phyloP scores from a whole-genome alignment of 2,888 invertebrate genomes.

The Scaptodrosophila latifasciaeformis region DNA sequence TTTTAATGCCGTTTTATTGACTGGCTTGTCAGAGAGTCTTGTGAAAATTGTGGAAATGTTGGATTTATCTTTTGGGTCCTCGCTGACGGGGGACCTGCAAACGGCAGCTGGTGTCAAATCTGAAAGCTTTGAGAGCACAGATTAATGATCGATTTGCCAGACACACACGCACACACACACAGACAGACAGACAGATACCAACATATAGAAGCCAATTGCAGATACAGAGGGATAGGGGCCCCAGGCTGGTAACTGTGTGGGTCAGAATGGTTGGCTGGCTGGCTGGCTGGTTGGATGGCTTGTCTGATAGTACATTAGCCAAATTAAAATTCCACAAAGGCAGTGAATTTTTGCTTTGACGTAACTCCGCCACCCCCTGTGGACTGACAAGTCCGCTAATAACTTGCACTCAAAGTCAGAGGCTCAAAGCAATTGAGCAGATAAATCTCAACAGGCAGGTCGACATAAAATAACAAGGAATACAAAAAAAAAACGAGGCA shows the following conservation, averaged over 20 bases:
- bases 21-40: not conserved
- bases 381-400: constrained; percentile 41
- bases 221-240: too few species aligned
- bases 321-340: constrained; percentile 54
- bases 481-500: too few species aligned
- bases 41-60: too few species aligned
- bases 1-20: constrained; percentile 2
- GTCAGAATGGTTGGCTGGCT: too few species aligned
- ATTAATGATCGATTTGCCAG: constrained; percentile 10
- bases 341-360: not conserved
- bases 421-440: constrained; percentile 45
- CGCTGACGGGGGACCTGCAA: too few species aligned
- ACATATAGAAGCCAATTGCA: constrained; percentile 8
- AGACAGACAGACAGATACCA: constrained; percentile 6
- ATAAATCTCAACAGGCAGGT: constrained; percentile 50
- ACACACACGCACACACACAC: constrained; percentile 12
- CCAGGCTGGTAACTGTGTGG: too few species aligned
- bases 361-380: not conserved
- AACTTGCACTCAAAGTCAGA: constrained; percentile 47
- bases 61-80: too few species aligned
- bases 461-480: too few species aligned
- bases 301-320: constrained; percentile 21
- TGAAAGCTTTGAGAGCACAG: too few species aligned
- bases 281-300: not conserved
- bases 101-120: too few species aligned